Base-by-base conservation (phyloP, 2,797 vertebrate genomes). In the Spatula clypeata region DNA sequence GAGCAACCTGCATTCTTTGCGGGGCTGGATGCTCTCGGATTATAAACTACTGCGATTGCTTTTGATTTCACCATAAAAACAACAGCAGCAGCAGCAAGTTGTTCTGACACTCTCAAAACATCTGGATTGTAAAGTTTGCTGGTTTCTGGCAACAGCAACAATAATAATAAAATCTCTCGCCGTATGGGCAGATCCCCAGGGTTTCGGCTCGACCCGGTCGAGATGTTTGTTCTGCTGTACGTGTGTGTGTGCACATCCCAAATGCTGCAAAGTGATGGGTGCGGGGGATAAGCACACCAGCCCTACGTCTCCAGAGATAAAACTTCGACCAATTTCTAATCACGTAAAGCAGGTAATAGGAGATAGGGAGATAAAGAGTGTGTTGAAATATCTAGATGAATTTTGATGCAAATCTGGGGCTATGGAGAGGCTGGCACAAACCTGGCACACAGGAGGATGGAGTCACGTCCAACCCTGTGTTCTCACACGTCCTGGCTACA, bases 71-170 rank as follows among this genome's bases (percentile, higher is more conserved):
- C 84, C 80, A 49, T 67, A 55, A 81, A 36, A 69, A 14, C 45
- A 38, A 32, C 66, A 31, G 32, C 76, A 11, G 51, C 60, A 27
- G 80, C 79, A 51, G 88, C 62, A 6, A 44, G 38, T 79, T 75
- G 94, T 79, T 58, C 58, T 19, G 90, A 82, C 76, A 31, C 87
- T 38, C 87, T 55, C 38, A 26, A 24, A 86, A 91, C 84, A 94
- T 93, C 93, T 93, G 94, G 84, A 55, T n/a, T 71, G 90, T 86
- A 65, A 93, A 94, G 87, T 88, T 90, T 49, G 67, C 84, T 72
- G 79, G 7, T 74, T 60, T 76, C 62, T 90, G 93, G 72, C 76
- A 88, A 38, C 38, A 16, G 76, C 70, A 65, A 27, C 34, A 13
- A 55, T 2, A 36, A 80, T 21, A 38, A 77, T 65, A 87, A 74